These are phyloP conservation scores for Sakesphorus luctuosus DNA, from an alignment of 2,113 vertebrate genomes.

Conservation along the genomic window DNA sequence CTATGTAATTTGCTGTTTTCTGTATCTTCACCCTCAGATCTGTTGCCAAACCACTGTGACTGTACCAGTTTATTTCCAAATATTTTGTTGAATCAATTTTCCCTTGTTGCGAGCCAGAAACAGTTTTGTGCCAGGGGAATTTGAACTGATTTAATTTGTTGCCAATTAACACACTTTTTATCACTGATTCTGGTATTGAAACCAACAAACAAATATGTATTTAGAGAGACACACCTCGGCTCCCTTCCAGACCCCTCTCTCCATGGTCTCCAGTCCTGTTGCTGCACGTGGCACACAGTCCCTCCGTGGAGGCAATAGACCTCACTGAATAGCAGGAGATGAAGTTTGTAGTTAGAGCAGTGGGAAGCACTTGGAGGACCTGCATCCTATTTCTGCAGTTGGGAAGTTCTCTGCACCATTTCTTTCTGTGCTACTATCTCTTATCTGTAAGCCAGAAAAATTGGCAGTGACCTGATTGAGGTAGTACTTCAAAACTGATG, in stretches of 20 bases:
- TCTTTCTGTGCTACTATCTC: neutral
- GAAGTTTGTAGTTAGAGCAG: neutral
- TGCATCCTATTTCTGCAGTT: neutral
- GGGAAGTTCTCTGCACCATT: neutral
- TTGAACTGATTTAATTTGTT: conserved; percentile 1
- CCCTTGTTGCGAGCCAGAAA: neutral
- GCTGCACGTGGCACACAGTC: neutral
- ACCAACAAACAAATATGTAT: neutral
- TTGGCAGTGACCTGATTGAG: neutral
- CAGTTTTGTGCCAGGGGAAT: neutral
- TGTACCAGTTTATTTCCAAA: conserved; percentile 22
- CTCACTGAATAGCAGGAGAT: neutral
- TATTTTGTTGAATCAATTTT: conserved; percentile 53
- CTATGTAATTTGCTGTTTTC: conserved; percentile 26
- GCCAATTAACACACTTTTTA: conserved; percentile 5
- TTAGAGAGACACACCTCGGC: neutral
- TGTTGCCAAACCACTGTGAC: conserved; percentile 48
- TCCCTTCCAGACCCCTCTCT: neutral
- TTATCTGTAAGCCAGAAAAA: neutral
- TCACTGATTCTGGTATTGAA: neutral
- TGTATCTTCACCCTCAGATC: conserved; percentile 41
- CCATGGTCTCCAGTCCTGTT: neutral
- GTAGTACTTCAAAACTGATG: neutral
- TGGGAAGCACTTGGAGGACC: neutral
- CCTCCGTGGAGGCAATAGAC: neutral